Percentiles rank a stretch among this genome's conserved stretches.
Evolutionary conservation across 2,797 vertebrate species (phyloP).

Genomic region (Phrynocephalus guinanensis): DNA sequence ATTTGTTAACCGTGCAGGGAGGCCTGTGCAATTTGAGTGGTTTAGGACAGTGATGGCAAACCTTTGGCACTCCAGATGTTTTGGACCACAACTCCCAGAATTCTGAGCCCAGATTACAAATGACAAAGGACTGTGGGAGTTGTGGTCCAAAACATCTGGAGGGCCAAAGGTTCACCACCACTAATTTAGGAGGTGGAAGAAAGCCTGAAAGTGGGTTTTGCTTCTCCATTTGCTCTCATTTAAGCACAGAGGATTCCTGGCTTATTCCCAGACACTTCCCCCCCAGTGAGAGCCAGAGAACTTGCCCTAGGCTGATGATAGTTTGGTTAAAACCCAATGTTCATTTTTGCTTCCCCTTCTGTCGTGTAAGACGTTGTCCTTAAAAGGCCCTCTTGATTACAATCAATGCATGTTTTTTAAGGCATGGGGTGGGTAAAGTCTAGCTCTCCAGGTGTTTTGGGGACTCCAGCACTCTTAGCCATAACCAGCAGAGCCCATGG

Average conservation of each 20-base stretch:
- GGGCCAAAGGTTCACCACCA: no score
- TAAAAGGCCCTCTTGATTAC: neutral
- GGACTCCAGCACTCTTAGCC: no score
- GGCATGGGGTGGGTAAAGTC: no score
- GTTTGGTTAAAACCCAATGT: slow-evolving; percentile 19
- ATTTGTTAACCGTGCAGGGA: neutral
- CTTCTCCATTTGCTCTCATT: slow-evolving; percentile 46
- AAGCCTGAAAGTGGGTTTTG: slow-evolving; percentile 34
- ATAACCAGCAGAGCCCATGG: no score
- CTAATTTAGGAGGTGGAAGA: slow-evolving; percentile 14
- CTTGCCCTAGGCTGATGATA: neutral
- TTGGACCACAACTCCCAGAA: no score
- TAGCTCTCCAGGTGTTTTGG: no score
- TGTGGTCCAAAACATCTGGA: no score
- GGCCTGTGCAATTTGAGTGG: neutral
- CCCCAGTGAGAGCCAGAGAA: no score
- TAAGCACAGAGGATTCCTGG: neutral
- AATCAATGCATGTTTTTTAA: neutral
- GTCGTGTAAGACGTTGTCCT: neutral
- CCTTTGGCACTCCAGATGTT: no score
- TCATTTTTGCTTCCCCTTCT: neutral
- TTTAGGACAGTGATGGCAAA: neutral
- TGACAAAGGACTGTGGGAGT: no score
- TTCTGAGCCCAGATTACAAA: no score
- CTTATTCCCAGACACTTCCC: neutral